phyloP scores from a whole-genome alignment of 2,113 vertebrate species.

The Sturnira hondurensis region DNA sequence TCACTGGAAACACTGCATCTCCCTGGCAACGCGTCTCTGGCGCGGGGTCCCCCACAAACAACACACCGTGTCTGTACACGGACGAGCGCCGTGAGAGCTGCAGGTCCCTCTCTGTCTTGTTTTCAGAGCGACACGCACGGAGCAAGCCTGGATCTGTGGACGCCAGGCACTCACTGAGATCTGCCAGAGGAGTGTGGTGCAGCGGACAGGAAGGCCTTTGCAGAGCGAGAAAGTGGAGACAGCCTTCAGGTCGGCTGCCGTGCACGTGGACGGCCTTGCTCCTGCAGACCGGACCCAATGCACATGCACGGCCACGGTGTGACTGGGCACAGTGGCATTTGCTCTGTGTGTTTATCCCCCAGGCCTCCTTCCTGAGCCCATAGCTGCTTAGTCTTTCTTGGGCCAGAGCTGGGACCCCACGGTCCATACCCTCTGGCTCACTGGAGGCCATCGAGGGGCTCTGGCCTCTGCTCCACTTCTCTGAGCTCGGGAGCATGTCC shows the following conservation, averaged over 20 bases:
- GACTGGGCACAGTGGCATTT: too few relatives aligned
- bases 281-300: too few relatives aligned
- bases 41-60: accelerated
- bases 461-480: too few relatives aligned
- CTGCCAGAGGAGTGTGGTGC: accelerated
- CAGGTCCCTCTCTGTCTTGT: too few relatives aligned
- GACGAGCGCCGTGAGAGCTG: accelerated
- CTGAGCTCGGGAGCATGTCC: too few relatives aligned
- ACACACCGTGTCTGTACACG: background rate
- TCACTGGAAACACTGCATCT: accelerated
- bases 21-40: accelerated
- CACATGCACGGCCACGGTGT: too few relatives aligned
- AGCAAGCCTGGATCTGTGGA: background rate
- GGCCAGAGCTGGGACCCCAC: too few relatives aligned
- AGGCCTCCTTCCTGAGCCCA: too few relatives aligned
- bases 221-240: background rate
- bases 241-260: accelerated
- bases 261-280: accelerated
- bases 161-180: accelerated
- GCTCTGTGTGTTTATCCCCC: too few relatives aligned
- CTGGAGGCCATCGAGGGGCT: too few relatives aligned
- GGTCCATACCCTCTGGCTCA: too few relatives aligned
- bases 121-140: accelerated
- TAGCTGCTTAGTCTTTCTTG: too few relatives aligned
- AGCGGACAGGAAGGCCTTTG: background rate